phyloP scores from a whole-genome alignment of 1,140 invertebrate genomes.

The Tetraneura akinire region DNA sequence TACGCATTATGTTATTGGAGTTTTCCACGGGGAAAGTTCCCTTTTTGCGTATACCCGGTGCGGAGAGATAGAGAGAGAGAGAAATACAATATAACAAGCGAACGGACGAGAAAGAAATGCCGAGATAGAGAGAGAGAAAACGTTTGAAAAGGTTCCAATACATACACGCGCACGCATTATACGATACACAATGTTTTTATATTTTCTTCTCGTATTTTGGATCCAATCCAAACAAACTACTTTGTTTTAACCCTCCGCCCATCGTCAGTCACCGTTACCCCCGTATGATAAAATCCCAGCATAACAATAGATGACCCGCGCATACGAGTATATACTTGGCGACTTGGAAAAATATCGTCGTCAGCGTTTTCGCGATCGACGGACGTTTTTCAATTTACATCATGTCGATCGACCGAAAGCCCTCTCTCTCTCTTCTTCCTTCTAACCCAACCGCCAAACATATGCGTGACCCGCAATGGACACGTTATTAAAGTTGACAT shows the following conservation, averaged over 20 bases:
- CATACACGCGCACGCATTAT: neutral
- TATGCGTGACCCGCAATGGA: neutral
- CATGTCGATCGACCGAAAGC: conserved; percentile 17
- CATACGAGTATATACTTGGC: neutral
- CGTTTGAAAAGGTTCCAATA: conserved; percentile 48
- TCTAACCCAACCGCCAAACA: neutral
- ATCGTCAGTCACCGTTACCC: neutral
- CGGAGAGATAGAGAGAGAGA: neutral
- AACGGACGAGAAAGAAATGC: no score
- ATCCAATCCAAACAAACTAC: conserved; percentile 47
- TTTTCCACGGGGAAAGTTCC: conserved; percentile 11
- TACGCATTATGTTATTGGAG: conserved; percentile 49
- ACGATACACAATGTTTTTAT: conserved; percentile 36
- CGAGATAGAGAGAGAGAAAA: neutral
- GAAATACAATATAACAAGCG: no score
- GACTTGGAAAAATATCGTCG: conserved; percentile 37
- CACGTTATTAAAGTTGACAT: conserved; percentile 44
- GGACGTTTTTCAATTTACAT: conserved; percentile 42
- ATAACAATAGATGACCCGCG: conserved; percentile 5
- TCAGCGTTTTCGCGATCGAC: conserved; percentile 27
- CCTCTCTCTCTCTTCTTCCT: neutral
- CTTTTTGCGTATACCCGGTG: neutral
- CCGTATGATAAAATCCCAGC: conserved; percentile 27
- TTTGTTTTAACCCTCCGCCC: conserved; percentile 33
- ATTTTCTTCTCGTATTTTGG: conserved; percentile 35